Conservation (phyloP, 2,113 vertebrate genomes). For the Hiodon tergisus region DNA sequence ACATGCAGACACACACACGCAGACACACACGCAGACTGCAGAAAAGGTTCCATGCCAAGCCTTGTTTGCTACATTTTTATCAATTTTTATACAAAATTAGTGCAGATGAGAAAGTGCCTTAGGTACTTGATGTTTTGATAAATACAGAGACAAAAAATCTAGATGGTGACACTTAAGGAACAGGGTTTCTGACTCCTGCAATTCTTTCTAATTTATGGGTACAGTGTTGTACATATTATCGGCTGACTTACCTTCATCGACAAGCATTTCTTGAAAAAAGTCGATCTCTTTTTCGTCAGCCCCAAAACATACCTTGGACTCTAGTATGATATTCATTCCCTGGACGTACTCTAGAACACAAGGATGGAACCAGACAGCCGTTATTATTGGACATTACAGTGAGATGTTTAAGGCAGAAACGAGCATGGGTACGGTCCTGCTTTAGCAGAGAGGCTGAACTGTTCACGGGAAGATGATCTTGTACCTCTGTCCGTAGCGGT, state of each 20-base stretch:
- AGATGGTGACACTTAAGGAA: too few relatives aligned
- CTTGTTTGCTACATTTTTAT: too few relatives aligned
- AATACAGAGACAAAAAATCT: too few relatives aligned
- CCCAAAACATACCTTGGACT: slow-evolving; percentile 40
- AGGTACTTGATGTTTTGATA: too few relatives aligned
- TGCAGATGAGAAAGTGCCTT: too few relatives aligned
- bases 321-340: slow-evolving; percentile 51
- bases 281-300: slow-evolving; percentile 2
- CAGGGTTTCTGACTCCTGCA: too few relatives aligned
- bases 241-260: slow-evolving; percentile 33
- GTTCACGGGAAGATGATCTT: too few relatives aligned
- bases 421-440: background rate
- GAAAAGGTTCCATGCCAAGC: too few relatives aligned
- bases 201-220: too few relatives aligned
- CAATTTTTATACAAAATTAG: too few relatives aligned
- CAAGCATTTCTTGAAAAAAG: slow-evolving; percentile 32
- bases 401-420: background rate
- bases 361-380: background rate
- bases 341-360: slow-evolving; percentile 49
- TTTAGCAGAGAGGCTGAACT: background rate
- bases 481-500: slow-evolving; percentile 55
- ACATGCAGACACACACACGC: too few relatives aligned
- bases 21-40: too few relatives aligned
- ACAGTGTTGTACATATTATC: background rate
- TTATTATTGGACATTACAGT: background rate